These are phyloP conservation scores for Agrochola litura DNA, from an alignment of 2,888 invertebrate genomes.

Conservation along the genomic window DNA sequence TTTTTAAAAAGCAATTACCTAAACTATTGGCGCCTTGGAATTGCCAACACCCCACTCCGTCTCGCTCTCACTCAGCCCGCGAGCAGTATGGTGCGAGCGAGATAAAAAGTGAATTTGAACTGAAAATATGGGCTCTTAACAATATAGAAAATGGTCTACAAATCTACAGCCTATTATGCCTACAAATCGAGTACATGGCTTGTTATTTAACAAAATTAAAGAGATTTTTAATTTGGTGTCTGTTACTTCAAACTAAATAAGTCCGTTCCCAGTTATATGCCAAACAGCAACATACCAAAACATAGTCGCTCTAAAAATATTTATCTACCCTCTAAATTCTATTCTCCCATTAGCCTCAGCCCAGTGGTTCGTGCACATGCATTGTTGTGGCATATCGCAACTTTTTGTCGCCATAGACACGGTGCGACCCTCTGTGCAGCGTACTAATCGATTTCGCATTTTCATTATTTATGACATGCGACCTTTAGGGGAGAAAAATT, in stretches of 20 bases:
- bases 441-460: conserved; percentile 69
- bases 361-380: conserved; percentile 61
- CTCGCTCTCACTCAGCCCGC: too few relatives aligned
- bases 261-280: background rate
- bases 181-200: background rate
- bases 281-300: background rate
- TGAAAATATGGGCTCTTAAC: too few relatives aligned
- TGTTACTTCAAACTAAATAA: background rate
- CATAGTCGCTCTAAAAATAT: conserved; percentile 20
- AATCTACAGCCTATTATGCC: too few relatives aligned
- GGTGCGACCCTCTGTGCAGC: conserved; percentile 60
- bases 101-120: too few relatives aligned
- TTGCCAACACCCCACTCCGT: too few relatives aligned
- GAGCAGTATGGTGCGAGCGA: too few relatives aligned
- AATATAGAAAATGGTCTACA: too few relatives aligned
- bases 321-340: conserved; percentile 48
- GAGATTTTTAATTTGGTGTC: background rate
- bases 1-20: too few relatives aligned
- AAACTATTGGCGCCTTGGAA: too few relatives aligned
- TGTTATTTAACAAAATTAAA: background rate
- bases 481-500: conserved; percentile 48
- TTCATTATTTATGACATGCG: conserved; percentile 64
- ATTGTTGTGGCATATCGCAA: conserved; percentile 67
- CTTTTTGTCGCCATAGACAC: conserved; percentile 65
- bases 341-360: conserved; percentile 52